phyloP scores from a whole-genome alignment of 2,888 invertebrate species.

The Tortricodes alternella region DNA sequence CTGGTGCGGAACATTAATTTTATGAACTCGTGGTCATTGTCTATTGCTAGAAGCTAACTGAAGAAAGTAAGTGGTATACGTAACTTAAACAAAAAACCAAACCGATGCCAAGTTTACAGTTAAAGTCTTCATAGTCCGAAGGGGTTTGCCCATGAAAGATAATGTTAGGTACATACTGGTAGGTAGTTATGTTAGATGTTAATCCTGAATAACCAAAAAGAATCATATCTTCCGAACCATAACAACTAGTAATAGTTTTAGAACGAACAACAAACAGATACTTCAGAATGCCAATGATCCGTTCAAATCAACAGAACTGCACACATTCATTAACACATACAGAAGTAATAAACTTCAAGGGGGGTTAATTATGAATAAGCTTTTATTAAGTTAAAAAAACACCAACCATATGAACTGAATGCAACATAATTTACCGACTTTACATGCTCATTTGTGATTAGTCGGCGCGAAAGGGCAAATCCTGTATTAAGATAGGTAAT shows the following conservation, averaged over 20 bases:
- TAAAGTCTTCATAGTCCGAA: too few species aligned
- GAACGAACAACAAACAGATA: conserved; percentile 25
- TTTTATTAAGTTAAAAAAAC: conserved; percentile 72
- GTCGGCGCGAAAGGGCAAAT: conserved; percentile 83
- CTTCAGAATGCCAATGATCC: conserved; percentile 38
- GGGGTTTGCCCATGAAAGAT: too few species aligned
- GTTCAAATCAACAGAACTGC: conserved; percentile 63
- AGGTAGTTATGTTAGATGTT: too few species aligned
- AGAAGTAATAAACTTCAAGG: conserved; percentile 80
- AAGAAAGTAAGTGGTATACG: too few species aligned
- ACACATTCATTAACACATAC: conserved; percentile 66
- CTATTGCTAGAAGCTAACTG: neutral
- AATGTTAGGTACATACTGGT: too few species aligned
- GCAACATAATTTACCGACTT: conserved; percentile 81
- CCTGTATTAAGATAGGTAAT: conserved; percentile 83
- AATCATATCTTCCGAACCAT: neutral
- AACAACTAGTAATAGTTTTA: conserved; percentile 7
- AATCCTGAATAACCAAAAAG: neutral
- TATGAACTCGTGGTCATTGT: neutral
- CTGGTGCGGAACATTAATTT: conserved; percentile 27
- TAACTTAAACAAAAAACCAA: too few species aligned
- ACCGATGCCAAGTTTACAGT: too few species aligned
- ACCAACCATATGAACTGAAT: conserved; percentile 74
- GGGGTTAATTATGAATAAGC: conserved; percentile 82
- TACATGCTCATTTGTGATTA: conserved; percentile 83